phyloP scores from a whole-genome alignment of 2,113 vertebrate species.

The Stomatorhinus ivindoensis region DNA sequence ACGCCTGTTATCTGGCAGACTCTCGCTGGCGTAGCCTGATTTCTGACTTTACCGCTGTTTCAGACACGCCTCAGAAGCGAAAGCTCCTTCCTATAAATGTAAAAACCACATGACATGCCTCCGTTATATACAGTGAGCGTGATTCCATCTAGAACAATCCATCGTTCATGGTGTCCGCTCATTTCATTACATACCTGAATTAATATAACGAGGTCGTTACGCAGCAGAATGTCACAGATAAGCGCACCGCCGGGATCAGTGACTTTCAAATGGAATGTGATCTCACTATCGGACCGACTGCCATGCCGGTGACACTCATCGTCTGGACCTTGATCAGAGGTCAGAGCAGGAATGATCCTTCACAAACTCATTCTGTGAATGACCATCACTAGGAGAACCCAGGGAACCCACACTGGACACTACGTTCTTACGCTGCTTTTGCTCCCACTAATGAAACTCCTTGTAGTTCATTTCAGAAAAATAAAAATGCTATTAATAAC shows the following conservation, averaged over 20 bases:
- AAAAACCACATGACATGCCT: neutral
- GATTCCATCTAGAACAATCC: neutral
- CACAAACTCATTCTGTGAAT: neutral
- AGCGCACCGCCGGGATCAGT: neutral
- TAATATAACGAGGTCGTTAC: neutral
- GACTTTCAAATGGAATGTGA: neutral
- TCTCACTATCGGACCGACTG: neutral
- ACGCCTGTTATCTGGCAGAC: neutral
- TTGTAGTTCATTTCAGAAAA: neutral
- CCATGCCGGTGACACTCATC: neutral
- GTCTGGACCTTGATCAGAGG: neutral
- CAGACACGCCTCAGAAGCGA: neutral
- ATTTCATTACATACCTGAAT: neutral
- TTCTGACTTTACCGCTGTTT: neutral
- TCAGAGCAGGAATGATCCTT: neutral
- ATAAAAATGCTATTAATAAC: neutral
- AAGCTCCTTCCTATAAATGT: slow-evolving; percentile 1
- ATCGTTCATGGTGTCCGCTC: neutral
- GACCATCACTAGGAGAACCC: neutral
- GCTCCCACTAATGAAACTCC: neutral
- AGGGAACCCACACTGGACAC: neutral
- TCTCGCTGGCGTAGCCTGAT: neutral
- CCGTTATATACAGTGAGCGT: neutral
- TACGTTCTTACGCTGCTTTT: neutral
- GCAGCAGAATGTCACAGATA: neutral